phyloP scores from a whole-genome alignment of 2,888 invertebrate genomes.

The Rhagonycha fulva region DNA sequence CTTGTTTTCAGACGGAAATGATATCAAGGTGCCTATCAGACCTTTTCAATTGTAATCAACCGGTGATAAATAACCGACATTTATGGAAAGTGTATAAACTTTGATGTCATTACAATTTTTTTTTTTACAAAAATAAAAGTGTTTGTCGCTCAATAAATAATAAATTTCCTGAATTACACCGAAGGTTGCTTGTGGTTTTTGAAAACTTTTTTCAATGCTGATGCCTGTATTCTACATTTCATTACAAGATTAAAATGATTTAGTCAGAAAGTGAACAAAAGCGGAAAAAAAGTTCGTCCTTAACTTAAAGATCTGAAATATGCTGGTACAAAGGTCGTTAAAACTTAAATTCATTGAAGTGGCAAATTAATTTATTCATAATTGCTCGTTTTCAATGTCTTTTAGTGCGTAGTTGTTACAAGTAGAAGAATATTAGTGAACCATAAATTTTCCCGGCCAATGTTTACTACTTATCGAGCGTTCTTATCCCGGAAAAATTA shows the following conservation, averaged over 20 bases:
- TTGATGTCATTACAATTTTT: background rate
- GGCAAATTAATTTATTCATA: background rate
- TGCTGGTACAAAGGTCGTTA: conserved; percentile 3
- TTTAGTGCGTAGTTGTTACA: background rate
- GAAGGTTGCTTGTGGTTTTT: background rate
- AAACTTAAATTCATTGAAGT: background rate
- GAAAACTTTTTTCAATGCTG: background rate
- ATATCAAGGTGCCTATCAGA: background rate
- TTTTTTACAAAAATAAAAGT: background rate
- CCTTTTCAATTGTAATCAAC: background rate
- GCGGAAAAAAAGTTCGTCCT: background rate
- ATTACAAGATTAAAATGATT: background rate
- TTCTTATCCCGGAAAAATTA: background rate
- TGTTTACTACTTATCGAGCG: background rate
- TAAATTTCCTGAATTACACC: background rate
- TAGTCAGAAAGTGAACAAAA: background rate
- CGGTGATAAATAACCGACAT: background rate
- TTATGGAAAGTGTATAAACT: background rate
- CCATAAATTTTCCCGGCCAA: background rate
- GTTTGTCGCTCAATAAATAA: background rate
- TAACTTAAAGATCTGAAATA: background rate
- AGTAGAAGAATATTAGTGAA: background rate
- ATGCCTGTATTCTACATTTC: background rate
- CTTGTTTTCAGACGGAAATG: background rate
- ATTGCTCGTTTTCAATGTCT: background rate